Evolutionary conservation across 2,797 vertebrate genomes (phyloP).

Genomic region (Sebastes iracundus): DNA sequence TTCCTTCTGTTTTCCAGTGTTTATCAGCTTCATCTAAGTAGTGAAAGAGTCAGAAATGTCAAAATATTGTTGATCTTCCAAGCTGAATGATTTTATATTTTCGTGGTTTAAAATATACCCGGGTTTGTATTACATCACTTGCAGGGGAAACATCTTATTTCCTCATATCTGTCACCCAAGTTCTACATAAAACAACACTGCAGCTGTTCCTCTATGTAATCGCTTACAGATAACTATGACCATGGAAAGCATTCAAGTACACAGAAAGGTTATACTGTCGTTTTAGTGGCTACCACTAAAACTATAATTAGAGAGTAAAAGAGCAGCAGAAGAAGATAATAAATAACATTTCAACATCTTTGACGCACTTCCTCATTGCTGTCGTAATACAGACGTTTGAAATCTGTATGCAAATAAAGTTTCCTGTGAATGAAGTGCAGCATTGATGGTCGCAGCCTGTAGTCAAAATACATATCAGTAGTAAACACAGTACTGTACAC

Average conservation of each 20-base stretch:
- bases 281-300: neutral
- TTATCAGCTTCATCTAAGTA: neutral
- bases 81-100: conserved; percentile 24
- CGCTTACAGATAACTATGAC: neutral
- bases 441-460: neutral
- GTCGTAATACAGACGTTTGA: conserved; percentile 20
- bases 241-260: neutral
- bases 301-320: conserved; percentile 1
- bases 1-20: neutral
- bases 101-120: neutral
- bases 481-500: neutral
- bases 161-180: neutral
- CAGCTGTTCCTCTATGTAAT: neutral
- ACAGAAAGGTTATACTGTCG: neutral
- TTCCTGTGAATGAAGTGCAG: conserved; percentile 27
- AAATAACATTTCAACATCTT: conserved; percentile 32
- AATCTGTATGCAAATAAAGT: conserved; percentile 57
- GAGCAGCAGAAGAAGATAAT: conserved; percentile 12
- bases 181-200: neutral
- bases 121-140: neutral
- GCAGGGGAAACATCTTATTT: conserved; percentile 17
- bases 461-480: neutral
- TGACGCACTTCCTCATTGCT: conserved; percentile 28
- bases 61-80: neutral
- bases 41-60: conserved; percentile 15